Evolutionary conservation across 2,113 vertebrate species (phyloP).

Genomic region (Todiramphus saurophagus): DNA sequence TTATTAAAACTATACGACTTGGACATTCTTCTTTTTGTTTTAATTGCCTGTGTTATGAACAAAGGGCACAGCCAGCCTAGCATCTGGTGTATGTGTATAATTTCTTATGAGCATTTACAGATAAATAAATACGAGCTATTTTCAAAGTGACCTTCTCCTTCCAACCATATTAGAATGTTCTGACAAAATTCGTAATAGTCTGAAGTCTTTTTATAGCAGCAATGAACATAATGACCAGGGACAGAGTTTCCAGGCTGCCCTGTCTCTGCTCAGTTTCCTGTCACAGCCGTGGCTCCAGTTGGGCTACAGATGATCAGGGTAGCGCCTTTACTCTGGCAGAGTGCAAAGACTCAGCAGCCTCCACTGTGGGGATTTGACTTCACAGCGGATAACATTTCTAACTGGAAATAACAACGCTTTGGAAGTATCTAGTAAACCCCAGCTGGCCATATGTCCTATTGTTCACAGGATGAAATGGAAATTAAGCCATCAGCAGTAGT

Average conservation of each 20-base stretch:
- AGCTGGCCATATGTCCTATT: not conserved
- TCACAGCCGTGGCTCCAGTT: conserved; percentile 30
- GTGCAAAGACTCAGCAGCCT: not conserved
- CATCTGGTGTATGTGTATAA: conserved; percentile 14
- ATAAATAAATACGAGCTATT: conserved; percentile 47
- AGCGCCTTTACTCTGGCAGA: not conserved
- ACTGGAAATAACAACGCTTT: not conserved
- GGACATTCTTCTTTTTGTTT: conserved; percentile 52
- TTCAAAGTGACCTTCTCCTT: conserved; percentile 65
- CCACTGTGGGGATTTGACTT: not conserved
- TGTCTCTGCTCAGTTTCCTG: not conserved
- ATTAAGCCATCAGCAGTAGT: not conserved
- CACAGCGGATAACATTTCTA: not conserved
- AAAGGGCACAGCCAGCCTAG: conserved; percentile 24
- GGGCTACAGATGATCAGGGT: not conserved
- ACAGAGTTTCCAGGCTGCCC: conserved; percentile 52
- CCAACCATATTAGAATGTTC: conserved; percentile 29
- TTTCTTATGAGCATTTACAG: conserved; percentile 17
- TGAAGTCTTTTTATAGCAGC: conserved; percentile 62
- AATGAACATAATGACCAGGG: conserved; percentile 15
- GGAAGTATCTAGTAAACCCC: not conserved
- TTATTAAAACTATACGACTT: conserved; percentile 45
- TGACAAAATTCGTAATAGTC: conserved; percentile 62
- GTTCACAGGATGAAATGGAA: not conserved
- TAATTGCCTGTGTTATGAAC: conserved; percentile 40